Evolutionary conservation across 2,888 invertebrate genomes (phyloP).

Genomic region (Watsonalla cultraria): DNA sequence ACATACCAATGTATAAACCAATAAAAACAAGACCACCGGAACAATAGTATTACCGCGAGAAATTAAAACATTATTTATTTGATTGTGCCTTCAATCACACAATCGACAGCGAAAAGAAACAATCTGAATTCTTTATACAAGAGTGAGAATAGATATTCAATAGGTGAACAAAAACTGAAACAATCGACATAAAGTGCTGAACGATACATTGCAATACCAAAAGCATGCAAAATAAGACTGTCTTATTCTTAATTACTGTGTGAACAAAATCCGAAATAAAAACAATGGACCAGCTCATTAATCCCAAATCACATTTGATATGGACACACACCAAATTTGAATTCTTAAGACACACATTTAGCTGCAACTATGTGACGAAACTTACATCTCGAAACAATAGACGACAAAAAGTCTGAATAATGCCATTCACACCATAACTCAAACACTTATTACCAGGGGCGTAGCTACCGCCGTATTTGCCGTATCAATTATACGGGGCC

Average conservation of each 20-base stretch:
- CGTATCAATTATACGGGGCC: too few relatives aligned
- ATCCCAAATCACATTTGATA: too few relatives aligned
- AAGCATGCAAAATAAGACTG: not conserved
- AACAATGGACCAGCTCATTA: too few relatives aligned
- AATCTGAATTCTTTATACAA: constrained; percentile 23
- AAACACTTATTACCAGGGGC: not conserved
- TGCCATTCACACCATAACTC: not conserved
- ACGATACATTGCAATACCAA: not conserved
- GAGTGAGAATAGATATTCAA: constrained; percentile 23
- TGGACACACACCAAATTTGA: too few relatives aligned
- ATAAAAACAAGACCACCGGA: constrained; percentile 11
- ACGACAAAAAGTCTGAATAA: not conserved
- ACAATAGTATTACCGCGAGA: constrained; percentile 26
- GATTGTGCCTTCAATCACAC: constrained; percentile 16
- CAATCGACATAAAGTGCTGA: not conserved
- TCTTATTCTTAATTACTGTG: too few relatives aligned
- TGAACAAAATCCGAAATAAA: too few relatives aligned
- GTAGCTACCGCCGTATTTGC: too few relatives aligned
- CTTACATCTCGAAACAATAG: not conserved
- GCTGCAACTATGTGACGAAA: not conserved
- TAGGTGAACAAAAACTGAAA: constrained; percentile 5
- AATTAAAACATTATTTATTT: constrained; percentile 22
- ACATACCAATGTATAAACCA: constrained; percentile 3
- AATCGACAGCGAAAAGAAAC: constrained; percentile 26
- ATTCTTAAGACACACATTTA: too few relatives aligned